These are phyloP conservation scores for Myzus persicae DNA, from an alignment of 1,140 invertebrate species.

Conservation along the genomic window DNA sequence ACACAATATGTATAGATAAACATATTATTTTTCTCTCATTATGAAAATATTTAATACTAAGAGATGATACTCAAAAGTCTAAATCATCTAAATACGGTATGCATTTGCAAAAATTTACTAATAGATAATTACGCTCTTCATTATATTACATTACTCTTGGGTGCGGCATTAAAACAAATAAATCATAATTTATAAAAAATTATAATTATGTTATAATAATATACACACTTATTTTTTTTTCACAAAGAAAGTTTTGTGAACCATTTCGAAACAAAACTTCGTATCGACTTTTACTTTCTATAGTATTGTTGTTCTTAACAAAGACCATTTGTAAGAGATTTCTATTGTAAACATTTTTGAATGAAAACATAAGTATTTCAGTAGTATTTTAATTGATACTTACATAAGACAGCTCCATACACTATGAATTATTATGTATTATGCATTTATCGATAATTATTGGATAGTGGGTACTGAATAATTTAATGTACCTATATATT, in stretches of 20 bases:
- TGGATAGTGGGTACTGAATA: neutral
- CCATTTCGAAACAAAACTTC: neutral
- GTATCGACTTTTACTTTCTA: neutral
- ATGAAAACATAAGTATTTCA: neutral
- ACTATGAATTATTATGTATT: no score
- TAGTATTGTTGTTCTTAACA: neutral
- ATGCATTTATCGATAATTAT: neutral
- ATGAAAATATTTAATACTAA: no score
- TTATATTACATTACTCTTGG: neutral
- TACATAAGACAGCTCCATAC: neutral
- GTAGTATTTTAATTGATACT: neutral
- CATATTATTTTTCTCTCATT: no score
- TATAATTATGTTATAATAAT: neutral
- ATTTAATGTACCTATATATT: neutral
- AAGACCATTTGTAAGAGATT: neutral
- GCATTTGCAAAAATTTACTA: no score
- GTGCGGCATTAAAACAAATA: neutral
- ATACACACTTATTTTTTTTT: neutral
- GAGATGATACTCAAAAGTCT: neutral
- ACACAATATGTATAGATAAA: no score
- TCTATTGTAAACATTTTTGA: neutral
- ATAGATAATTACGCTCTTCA: neutral
- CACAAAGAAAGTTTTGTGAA: neutral
- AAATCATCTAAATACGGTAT: neutral
- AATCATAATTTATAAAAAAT: neutral